Evolutionary conservation across 1,140 invertebrate species (phyloP).

Genomic region (Trachelipus rathkii): DNA sequence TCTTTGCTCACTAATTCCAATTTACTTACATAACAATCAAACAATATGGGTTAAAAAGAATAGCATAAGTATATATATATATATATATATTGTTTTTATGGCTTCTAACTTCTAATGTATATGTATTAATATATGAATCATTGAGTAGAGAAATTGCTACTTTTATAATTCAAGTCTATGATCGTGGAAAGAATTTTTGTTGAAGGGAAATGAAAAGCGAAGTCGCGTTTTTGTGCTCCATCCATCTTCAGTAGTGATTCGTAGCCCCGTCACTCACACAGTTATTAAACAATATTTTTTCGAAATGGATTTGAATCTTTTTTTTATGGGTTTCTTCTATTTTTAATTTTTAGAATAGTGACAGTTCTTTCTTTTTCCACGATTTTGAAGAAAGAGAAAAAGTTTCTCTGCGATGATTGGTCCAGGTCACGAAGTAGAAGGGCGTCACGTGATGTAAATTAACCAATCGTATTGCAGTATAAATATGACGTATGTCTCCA

Average conservation of each 20-base stretch:
- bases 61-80: neutral
- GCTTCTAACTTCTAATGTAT: neutral
- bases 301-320: too few species aligned
- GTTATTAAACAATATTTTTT: neutral
- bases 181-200: too few species aligned
- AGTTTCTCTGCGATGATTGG: neutral
- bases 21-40: too few species aligned
- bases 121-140: too few species aligned
- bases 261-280: neutral
- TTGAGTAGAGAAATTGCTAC: too few species aligned
- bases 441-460: slow-evolving; percentile 7
- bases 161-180: too few species aligned
- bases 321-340: neutral
- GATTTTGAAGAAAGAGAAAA: neutral
- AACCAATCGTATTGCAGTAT: neutral
- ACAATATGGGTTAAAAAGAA: too few species aligned
- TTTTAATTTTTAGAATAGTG: neutral
- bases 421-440: neutral
- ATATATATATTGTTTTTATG: neutral
- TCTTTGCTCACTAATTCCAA: too few species aligned
- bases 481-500: slow-evolving; percentile 10
- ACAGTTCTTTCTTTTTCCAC: neutral
- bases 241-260: too few species aligned
- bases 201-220: too few species aligned
- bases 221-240: too few species aligned